These are phyloP conservation scores for Molorchus minor DNA, from an alignment of 2,888 invertebrate species.

Conservation along the genomic window DNA sequence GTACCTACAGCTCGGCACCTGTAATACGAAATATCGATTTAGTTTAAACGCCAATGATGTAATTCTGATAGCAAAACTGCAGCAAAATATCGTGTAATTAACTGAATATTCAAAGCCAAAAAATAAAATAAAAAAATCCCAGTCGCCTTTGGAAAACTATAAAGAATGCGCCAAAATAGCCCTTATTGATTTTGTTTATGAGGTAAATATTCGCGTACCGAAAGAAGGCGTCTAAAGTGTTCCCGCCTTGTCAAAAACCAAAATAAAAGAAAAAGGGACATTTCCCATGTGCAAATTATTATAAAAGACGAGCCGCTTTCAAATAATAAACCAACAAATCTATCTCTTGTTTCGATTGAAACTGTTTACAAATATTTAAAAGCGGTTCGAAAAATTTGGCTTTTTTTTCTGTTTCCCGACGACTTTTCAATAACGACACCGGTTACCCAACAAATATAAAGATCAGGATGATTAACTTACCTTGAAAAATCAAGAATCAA, in stretches of 20 bases:
- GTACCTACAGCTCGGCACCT: conserved; percentile 33
- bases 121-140: conserved; percentile 27
- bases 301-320: background rate
- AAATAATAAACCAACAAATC: conserved; percentile 6
- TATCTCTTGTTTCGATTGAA: conserved; percentile 25
- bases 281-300: background rate
- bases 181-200: conserved; percentile 49
- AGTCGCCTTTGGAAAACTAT: conserved; percentile 24
- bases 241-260: conserved; percentile 58
- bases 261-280: conserved; percentile 40
- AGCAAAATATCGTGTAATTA: conserved; percentile 20
- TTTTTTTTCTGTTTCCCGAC: conserved; percentile 5
- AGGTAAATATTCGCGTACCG: conserved; percentile 44
- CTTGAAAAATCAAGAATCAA: conserved; percentile 32
- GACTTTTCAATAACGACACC: conserved; percentile 5
- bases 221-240: conserved; percentile 54
- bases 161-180: conserved; percentile 43
- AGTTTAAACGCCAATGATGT: conserved; percentile 32
- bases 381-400: conserved; percentile 41
- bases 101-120: conserved; percentile 25
- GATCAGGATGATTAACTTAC: conserved; percentile 34
- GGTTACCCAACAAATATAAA: conserved; percentile 8
- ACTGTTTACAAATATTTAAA: conserved; percentile 48
- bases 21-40: conserved; percentile 37
- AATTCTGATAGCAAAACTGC: conserved; percentile 30